Base-by-base conservation (phyloP, 2,888 invertebrate genomes). In the Hoplodrina blanda region DNA sequence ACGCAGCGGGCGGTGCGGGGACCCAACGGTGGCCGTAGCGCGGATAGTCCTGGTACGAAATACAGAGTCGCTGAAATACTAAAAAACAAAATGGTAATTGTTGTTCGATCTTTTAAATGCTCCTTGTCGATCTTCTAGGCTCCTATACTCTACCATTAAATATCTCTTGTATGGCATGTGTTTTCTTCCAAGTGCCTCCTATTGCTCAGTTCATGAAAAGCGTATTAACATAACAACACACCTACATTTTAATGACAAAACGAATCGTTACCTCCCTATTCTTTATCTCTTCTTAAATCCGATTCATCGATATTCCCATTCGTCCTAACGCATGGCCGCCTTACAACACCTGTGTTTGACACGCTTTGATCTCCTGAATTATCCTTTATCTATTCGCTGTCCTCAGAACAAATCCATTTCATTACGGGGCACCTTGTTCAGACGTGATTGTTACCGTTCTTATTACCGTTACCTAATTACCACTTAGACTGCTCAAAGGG, bases 331-430 rank as follows among this genome's bases (percentile, higher is more conserved):
- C 56, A 17, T 84, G 78, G 88, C 59, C 79, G 63, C 86, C 85
- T 69, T 79, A 88, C 63, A 30, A 25, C 89, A 88, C 85, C 91
- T 92, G 92, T 81, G 80, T 76, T 84, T 90, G 92, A 87, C 91
- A 89, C 80, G 68, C 91, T 92, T 91, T 92, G 92, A 92, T 92
- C 90, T 88, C 78, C n/a, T 80, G 85, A 88, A 88, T 88, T 90
- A 91, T 89, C 90, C 90, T 90, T 90, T 90, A 86, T 88, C 85
- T 79, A 81, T 53, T 66, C 46, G 68, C 73, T 73, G 66, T 74
- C 66, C 79, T 74, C 66, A 49, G 62, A 73, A 83, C 81, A 76
- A 83, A 75, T 76, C 78, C 63, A 73, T 73, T 69, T 64, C 71
- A 73, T 73, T 65, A 73, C 67, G 30, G 30, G 10, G 52, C 57